Evolutionary conservation across 2,888 invertebrate species (phyloP).

Genomic region (Andrena bucephala): DNA sequence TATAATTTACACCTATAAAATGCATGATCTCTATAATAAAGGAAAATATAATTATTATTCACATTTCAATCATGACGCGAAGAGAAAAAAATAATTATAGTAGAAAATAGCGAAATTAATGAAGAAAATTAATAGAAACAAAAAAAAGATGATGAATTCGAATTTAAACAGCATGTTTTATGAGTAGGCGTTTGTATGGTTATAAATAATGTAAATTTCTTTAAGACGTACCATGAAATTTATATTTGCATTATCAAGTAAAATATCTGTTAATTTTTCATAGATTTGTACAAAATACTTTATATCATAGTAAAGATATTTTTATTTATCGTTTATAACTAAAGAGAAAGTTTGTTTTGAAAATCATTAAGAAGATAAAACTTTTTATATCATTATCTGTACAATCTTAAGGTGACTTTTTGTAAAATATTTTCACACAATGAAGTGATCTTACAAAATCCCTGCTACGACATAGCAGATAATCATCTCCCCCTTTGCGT

Average conservation of each 20-base stretch:
- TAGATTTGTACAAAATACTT: slow-evolving; percentile 69
- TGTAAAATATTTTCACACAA: slow-evolving; percentile 29
- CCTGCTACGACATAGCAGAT: slow-evolving; percentile 14
- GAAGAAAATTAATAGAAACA: slow-evolving; percentile 11
- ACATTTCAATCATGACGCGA: slow-evolving; percentile 5
- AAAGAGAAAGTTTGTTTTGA: slow-evolving; percentile 33
- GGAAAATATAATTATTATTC: slow-evolving; percentile 18
- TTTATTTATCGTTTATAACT: slow-evolving; percentile 36
- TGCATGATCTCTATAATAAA: slow-evolving; percentile 8
- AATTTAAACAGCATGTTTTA: slow-evolving; percentile 14
- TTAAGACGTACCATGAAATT: slow-evolving; percentile 44
- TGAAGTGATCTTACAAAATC: slow-evolving; percentile 47
- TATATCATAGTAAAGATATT: slow-evolving; percentile 47
- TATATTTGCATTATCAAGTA: slow-evolving; percentile 52
- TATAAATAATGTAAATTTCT: slow-evolving; percentile 42
- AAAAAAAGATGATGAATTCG: slow-evolving; percentile 14
- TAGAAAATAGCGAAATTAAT: slow-evolving; percentile 15
- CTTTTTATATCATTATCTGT: slow-evolving; percentile 40
- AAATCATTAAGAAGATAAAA: slow-evolving; percentile 44
- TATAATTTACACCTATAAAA: slow-evolving; percentile 38
- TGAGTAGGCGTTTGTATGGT: slow-evolving; percentile 10
- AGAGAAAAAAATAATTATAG: slow-evolving; percentile 11
- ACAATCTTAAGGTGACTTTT: slow-evolving; percentile 42
- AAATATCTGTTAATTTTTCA: slow-evolving; percentile 55
- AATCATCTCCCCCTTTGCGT: slow-evolving; percentile 19